Base-by-base conservation (phyloP, 1,140 invertebrate species). In the Drosophila littoralis region DNA sequence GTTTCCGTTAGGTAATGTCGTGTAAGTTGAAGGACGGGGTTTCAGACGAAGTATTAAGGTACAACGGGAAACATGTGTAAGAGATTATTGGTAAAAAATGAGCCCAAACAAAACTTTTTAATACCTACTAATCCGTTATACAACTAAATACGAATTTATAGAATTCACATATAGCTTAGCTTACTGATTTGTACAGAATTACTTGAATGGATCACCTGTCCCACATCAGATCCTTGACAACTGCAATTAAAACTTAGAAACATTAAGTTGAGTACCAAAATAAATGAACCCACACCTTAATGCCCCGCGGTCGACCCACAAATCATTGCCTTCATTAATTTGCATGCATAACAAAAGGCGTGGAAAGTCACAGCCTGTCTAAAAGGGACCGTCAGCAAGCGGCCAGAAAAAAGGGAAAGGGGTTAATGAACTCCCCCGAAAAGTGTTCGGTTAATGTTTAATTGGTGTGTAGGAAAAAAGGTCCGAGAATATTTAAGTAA, bases 271-370 rank as follows among this genome's bases (percentile, higher is more conserved):
- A 66, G 71, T 59, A 74, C 50, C 55, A 69, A 79, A 73, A 63
- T 58, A 77, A 77, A 77, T 68, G 54, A 73, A 73, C 9, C 46
- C 48, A 35, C 61, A 3, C 55, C 33, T 32, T 15, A 7, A 58
- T 32, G 8, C 15, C 32, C 35, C 42, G 15, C n/a, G 48, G 28
- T 32, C 22, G 12, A 13, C 12, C 65, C 43, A 76, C 46, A 72
- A 63, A 64, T 66, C 64, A 82, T 75, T 71, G 59, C 50, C 63
- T 46, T 75, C 63, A 77, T 80, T 83, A 83, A 83, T 88, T 89
- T 77, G 66, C 63, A 61, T 79, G 33, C 40, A 52, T 40, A 77
- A 71, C 79, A 73, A 74, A 70, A 66, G 52, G 50, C 65, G 42
- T 63, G 75, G 35, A 77, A 67, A 48, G 52, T 70, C 69, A 40